Evolutionary conservation across 1,140 invertebrate genomes (phyloP), one percentile per base, ranked within the genome.

Genomic region (Thrips palmi): DNA sequence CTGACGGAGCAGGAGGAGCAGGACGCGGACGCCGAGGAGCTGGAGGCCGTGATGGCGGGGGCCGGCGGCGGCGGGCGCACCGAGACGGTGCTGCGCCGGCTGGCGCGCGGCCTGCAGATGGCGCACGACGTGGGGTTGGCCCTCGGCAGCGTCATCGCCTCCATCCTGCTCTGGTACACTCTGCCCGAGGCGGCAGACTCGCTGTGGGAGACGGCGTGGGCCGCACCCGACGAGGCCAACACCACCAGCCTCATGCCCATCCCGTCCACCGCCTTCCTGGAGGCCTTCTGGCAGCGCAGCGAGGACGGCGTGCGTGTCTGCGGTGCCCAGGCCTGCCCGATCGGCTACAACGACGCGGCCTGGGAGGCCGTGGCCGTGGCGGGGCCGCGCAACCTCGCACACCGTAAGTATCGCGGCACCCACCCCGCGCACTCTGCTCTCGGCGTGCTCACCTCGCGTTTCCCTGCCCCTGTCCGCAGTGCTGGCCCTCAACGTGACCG

Each of bases 81-180:
- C 10, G 44, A 46, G 39, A 27, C 39, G 12, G 31, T 48, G 2
- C 31, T 48, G 8, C 42, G 44, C 17, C 22, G 28, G n/a, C 40
- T 50, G 34, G 55, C 56, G 50, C 47, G 58, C 45, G 50, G 61
- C 46, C 58, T 62, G 39, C 55, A 67, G 42, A 61, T 62, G 1
- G 63, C 69, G n/a, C 66, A 71, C 45, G 68, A 71, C 40, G 47
- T 68, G 11, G 69, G 70, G 0, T 50, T 71, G 4, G 63, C 70
- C 4, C 19, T 64, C 1, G 67, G 67, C 1, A 65, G 64, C 0
- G 33, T 65, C 3, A 33, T 63, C 11, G 57, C 64, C 1, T 60
- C 63, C 0, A 25, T 65, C 10, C 39, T 67, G 3, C 55, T 68
- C 2, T 52, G 51, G 27, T 62, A 60, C 39, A 61, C 61, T 38